phyloP scores from a whole-genome alignment of 2,797 vertebrate genomes.

The Hapalemur alaotrensis region DNA sequence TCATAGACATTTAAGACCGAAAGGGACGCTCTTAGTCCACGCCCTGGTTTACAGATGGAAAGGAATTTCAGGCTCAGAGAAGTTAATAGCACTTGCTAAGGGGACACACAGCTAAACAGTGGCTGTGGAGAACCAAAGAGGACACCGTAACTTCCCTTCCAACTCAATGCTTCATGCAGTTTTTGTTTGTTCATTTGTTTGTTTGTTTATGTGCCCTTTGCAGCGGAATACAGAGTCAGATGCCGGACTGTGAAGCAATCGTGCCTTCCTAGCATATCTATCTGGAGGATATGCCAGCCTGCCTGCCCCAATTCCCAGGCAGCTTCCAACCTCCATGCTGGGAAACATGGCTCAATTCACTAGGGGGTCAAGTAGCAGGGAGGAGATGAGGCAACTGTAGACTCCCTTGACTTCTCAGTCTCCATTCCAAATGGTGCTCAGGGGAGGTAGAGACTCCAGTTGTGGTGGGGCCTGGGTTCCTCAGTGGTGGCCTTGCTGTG shows the following conservation, averaged over 20 bases:
- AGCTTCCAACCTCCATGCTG: not conserved
- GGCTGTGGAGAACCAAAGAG: not conserved
- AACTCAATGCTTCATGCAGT: not conserved
- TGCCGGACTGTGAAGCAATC: not conserved
- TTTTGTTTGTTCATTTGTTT: not conserved
- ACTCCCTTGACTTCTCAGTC: constrained; percentile 10
- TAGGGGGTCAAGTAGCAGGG: not conserved
- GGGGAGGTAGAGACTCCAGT: not conserved
- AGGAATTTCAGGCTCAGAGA: not conserved
- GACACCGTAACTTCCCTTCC: not conserved
- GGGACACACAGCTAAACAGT: not conserved
- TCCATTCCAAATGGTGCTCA: not conserved
- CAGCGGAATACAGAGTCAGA: not conserved
- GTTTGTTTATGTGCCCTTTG: not conserved
- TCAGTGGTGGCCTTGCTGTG: not conserved
- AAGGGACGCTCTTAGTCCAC: not conserved
- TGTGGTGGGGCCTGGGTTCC: not conserved
- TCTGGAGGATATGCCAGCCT: not conserved
- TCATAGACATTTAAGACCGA: not conserved
- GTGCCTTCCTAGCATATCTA: not conserved
- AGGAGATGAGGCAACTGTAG: constrained; percentile 30
- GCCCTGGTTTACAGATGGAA: not conserved
- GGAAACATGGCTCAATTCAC: not conserved
- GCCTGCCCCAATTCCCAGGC: not conserved
- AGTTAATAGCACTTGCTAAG: not conserved